A percentile compares a stretch with the other conserved stretches of the same genome.
phyloP scores from a whole-genome alignment of 2,888 invertebrate species.

The Hirudinaria manillensis region DNA sequence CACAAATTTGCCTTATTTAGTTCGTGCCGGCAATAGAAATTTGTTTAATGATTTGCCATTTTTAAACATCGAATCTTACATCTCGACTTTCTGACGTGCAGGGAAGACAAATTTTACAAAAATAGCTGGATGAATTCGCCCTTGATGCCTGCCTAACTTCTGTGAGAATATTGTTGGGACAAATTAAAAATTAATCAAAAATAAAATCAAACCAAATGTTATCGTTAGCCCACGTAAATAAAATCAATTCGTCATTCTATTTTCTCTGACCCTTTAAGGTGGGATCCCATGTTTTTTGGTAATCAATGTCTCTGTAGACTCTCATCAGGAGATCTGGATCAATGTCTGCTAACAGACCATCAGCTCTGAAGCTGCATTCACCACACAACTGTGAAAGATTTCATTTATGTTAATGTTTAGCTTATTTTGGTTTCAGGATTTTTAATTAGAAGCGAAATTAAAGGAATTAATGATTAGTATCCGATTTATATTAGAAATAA shows the following conservation, averaged over 20 bases:
- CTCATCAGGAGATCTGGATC: constrained; percentile 21
- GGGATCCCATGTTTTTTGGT: constrained; percentile 29
- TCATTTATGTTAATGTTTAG: background rate
- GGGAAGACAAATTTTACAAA: constrained; percentile 21
- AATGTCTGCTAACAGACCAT: constrained; percentile 2
- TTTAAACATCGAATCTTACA: background rate
- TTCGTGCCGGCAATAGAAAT: too few relatives aligned
- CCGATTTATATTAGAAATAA: background rate
- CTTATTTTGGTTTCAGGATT: background rate
- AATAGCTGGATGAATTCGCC: constrained; percentile 1
- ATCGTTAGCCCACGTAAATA: too few relatives aligned
- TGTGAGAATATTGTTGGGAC: background rate
- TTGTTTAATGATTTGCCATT: constrained; percentile 5
- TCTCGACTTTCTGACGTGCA: constrained; percentile 21
- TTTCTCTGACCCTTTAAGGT: constrained; percentile 18
- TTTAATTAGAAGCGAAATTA: background rate
- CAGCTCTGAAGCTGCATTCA: constrained; percentile 22
- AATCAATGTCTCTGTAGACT: constrained; percentile 22
- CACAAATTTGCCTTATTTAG: too few relatives aligned
- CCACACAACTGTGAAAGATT: background rate
- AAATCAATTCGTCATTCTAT: too few relatives aligned
- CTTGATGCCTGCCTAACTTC: background rate
- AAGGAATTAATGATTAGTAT: background rate
- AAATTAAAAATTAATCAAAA: background rate
- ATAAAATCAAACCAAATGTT: background rate